Evolutionary conservation across 2,797 vertebrate genomes (phyloP), one percentile per base, ranked within the genome.

Genomic region (Gallinago stenura): DNA sequence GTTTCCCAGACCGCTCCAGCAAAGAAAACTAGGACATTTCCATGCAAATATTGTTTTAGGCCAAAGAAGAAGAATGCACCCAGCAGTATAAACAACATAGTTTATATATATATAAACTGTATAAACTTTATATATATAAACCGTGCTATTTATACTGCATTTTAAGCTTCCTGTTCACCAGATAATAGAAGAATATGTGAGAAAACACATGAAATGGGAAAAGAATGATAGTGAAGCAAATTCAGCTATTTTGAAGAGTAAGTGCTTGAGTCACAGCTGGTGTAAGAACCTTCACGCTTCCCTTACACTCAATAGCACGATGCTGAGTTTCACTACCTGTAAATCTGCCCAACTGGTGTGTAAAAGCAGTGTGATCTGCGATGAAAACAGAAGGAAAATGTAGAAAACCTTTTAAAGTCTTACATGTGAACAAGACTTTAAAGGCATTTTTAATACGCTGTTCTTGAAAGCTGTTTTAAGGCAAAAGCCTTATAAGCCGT

Each of bases 11-110:
- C 75, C 17, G 30, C 54, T 90, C 45, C 46, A 51, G 56, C 69
- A 72, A 90, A 78, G 62, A 90, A 56, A 94, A 83, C 12, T 66
- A 50, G 83, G 71, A 20, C 28, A 37, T 86, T 58, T 68, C 80
- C 43, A 71, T 39, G 35, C 20, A 91, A 94, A 76, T 70, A 28
- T 26, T 83, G 19, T 87, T 87, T 83, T 28, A 88, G 86, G 65
- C 18, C 50, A 56, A 61, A 71, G 19, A 8, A 15, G 7, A 31
- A 77, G 10, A 30, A 35, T 4, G 8, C 26, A 69, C 11, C 10
- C 12, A 64, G 56, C 5, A 31, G 12, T 16, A 62, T 25, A 18
- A 54, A 54, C 28, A 54, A 16, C 51, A 31, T 54, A 54, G 17
- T 54, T 54, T 31, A 54, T 31, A 54, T 12, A 54, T 12, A 31